Percentiles rank a stretch among this genome's conserved stretches.
Conservation (phyloP, 2,113 vertebrate species). For the Oryzias woworae region DNA sequence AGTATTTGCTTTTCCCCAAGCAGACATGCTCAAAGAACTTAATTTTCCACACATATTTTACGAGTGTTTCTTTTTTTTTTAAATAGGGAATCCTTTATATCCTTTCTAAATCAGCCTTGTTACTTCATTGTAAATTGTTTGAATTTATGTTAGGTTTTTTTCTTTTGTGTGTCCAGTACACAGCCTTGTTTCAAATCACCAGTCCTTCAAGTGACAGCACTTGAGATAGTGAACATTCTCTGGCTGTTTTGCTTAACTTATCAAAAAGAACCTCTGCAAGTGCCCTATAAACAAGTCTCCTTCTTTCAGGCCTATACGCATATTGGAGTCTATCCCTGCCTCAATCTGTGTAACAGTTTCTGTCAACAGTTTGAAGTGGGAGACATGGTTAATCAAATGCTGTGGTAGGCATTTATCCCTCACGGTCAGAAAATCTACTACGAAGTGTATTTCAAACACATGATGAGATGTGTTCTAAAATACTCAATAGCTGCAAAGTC, state of each 20-base stretch:
- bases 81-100: neutral
- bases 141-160: slow-evolving; percentile 25
- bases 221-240: slow-evolving; percentile 47
- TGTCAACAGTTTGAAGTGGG: slow-evolving; percentile 38
- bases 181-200: slow-evolving; percentile 13
- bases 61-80: slow-evolving; percentile 4
- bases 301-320: slow-evolving; percentile 13
- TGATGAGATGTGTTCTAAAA: neutral
- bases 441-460: slow-evolving; percentile 5
- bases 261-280: slow-evolving; percentile 27
- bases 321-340: slow-evolving; percentile 14
- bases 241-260: slow-evolving; percentile 38
- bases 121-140: slow-evolving; percentile 11
- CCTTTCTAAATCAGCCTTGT: neutral
- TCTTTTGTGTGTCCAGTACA: slow-evolving; percentile 8
- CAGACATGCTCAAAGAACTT: slow-evolving; percentile 32
- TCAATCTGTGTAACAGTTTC: slow-evolving; percentile 19
- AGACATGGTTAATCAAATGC: slow-evolving; percentile 18
- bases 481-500: neutral
- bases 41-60: slow-evolving; percentile 21
- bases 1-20: slow-evolving; percentile 46
- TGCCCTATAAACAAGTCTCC: slow-evolving; percentile 16
- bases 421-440: slow-evolving; percentile 17
- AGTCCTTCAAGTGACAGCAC: slow-evolving; percentile 25
- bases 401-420: neutral